Percentiles rank a stretch among this genome's conserved stretches.
These are phyloP conservation scores for Heliocidaris tuberculata DNA, from an alignment of 35 echinoderm and acorn worm species.

Conservation along the genomic window DNA sequence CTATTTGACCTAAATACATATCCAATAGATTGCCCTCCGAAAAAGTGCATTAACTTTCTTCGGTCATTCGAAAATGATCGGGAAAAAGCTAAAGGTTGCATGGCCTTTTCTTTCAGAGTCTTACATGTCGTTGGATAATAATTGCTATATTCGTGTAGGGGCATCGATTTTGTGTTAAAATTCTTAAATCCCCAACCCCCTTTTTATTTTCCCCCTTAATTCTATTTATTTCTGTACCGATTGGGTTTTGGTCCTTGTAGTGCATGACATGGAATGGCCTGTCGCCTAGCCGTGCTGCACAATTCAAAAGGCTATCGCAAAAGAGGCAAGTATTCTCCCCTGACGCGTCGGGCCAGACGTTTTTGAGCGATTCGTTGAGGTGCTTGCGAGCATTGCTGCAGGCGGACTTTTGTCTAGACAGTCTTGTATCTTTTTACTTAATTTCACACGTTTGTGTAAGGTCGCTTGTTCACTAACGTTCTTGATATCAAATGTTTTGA, in stretches of 20 bases:
- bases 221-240: constrained; percentile 13
- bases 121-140: not conserved
- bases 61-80: not conserved
- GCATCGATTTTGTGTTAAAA: not conserved
- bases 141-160: not conserved
- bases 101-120: not conserved
- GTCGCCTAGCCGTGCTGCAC: not conserved
- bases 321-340: not conserved
- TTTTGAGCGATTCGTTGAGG: not conserved
- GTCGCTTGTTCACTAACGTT: not conserved
- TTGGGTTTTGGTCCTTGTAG: not conserved
- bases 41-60: constrained; percentile 33
- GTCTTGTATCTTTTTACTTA: not conserved
- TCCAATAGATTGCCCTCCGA: constrained; percentile 27
- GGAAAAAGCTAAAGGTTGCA: not conserved
- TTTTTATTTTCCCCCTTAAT: constrained; percentile 26
- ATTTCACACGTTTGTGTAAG: not conserved
- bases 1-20: constrained; percentile 38
- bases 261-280: not conserved
- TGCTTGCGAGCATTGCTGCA: not conserved
- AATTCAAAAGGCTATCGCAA: not conserved
- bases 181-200: constrained; percentile 23
- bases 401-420: not conserved
- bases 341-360: not conserved
- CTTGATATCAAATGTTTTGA: not conserved